Evolutionary conservation across 2,888 invertebrate genomes (phyloP).

Genomic region (Pediacus dermestoides): DNA sequence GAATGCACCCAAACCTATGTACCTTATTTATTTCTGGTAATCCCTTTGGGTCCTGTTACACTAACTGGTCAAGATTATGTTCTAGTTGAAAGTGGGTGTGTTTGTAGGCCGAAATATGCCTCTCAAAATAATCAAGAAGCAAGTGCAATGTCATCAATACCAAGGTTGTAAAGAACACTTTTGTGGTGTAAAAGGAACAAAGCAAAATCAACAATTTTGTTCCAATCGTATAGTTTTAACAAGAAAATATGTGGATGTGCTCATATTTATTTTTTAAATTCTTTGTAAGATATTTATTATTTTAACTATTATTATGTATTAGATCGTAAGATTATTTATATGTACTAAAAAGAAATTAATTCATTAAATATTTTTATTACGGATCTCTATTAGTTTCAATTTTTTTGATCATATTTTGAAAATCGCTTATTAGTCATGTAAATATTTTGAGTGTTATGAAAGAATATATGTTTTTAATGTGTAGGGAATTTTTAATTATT

Average conservation of each 20-base stretch:
- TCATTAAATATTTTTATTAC: too few species aligned
- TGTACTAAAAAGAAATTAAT: too few species aligned
- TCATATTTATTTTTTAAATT: slow-evolving; percentile 21
- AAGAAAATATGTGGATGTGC: slow-evolving; percentile 13
- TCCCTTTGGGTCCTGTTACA: slow-evolving; percentile 86
- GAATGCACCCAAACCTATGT: slow-evolving; percentile 91
- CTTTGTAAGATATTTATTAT: slow-evolving; percentile 22
- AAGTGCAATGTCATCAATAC: slow-evolving; percentile 46
- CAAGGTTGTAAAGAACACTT: slow-evolving; percentile 37
- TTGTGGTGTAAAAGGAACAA: not conserved
- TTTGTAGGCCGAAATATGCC: slow-evolving; percentile 64
- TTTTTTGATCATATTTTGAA: too few species aligned
- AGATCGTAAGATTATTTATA: too few species aligned
- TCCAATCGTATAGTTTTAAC: not conserved
- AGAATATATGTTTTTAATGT: too few species aligned
- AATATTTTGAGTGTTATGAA: too few species aligned
- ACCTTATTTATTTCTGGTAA: slow-evolving; percentile 86
- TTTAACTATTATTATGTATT: too few species aligned
- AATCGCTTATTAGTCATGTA: too few species aligned
- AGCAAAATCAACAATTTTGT: too few species aligned
- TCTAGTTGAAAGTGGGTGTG: slow-evolving; percentile 92
- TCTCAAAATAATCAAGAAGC: slow-evolving; percentile 43
- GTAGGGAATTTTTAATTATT: too few species aligned
- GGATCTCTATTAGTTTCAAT: too few species aligned
- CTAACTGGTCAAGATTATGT: slow-evolving; percentile 91